Evolutionary conservation across 2,888 invertebrate genomes (phyloP).

Genomic region (Leptinotarsa haldemani): DNA sequence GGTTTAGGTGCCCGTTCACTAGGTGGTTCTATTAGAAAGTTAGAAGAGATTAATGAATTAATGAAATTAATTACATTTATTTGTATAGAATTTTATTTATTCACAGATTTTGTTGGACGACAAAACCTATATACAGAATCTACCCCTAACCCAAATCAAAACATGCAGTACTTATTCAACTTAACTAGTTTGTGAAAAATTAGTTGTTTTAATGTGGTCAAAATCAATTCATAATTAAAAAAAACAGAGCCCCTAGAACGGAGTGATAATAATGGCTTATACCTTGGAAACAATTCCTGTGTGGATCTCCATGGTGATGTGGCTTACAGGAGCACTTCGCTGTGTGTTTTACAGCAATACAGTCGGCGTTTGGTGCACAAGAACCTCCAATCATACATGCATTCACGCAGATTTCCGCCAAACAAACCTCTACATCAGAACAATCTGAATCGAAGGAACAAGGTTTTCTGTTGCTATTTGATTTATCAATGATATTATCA

Average conservation of each 20-base stretch:
- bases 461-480: slow-evolving; percentile 65
- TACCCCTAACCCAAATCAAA: slow-evolving; percentile 46
- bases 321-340: slow-evolving; percentile 73
- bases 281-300: slow-evolving; percentile 74
- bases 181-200: slow-evolving; percentile 47
- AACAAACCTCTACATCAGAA: slow-evolving; percentile 73
- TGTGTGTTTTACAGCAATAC: slow-evolving; percentile 73
- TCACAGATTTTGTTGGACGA: background rate
- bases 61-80: slow-evolving; percentile 33
- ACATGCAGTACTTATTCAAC: slow-evolving; percentile 45
- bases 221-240: slow-evolving; percentile 21
- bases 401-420: slow-evolving; percentile 73
- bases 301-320: slow-evolving; percentile 69
- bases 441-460: slow-evolving; percentile 76
- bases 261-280: slow-evolving; percentile 58
- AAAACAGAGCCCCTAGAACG: slow-evolving; percentile 30
- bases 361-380: slow-evolving; percentile 73
- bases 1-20: slow-evolving; percentile 79
- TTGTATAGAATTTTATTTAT: background rate
- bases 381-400: slow-evolving; percentile 69
- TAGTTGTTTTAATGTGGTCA: slow-evolving; percentile 44
- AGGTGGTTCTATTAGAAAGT: slow-evolving; percentile 73
- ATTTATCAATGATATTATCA: slow-evolving; percentile 63
- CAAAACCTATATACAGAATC: slow-evolving; percentile 22
- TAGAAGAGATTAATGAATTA: slow-evolving; percentile 50